These are phyloP conservation scores for Cryptus viduatorius DNA, from an alignment of 2,888 invertebrate species.

Conservation along the genomic window DNA sequence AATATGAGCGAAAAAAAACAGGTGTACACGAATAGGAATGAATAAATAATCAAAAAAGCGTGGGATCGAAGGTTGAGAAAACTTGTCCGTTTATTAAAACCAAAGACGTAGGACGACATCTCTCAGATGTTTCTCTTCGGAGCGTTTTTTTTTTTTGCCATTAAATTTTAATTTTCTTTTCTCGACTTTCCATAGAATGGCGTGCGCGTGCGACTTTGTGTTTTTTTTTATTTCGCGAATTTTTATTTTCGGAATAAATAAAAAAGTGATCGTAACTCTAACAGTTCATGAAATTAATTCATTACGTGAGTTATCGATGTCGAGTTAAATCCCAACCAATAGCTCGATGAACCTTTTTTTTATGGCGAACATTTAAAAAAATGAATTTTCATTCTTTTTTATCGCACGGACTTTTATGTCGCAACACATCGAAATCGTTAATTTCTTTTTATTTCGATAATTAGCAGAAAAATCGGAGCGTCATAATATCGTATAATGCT, in stretches of 20 bases:
- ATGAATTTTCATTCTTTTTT: neutral
- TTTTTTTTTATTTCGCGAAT: neutral
- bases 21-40: constrained; percentile 41
- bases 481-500: constrained; percentile 37
- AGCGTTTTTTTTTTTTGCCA: constrained; percentile 35
- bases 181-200: constrained; percentile 1
- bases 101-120: constrained; percentile 79
- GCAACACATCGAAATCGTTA: constrained; percentile 9
- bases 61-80: constrained; percentile 82
- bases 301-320: neutral
- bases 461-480: constrained; percentile 8
- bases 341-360: neutral
- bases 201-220: neutral
- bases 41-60: constrained; percentile 74
- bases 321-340: constrained; percentile 1
- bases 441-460: constrained; percentile 39
- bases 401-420: neutral
- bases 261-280: neutral
- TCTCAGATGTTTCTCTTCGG: constrained; percentile 51
- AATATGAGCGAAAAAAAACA: neutral
- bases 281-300: neutral
- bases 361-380: neutral
- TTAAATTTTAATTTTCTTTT: constrained; percentile 7
- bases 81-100: constrained; percentile 84
- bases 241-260: neutral